These are phyloP conservation scores for Clarias laeviceps DNA, from an alignment of 2,797 vertebrate species.

Conservation along the genomic window DNA sequence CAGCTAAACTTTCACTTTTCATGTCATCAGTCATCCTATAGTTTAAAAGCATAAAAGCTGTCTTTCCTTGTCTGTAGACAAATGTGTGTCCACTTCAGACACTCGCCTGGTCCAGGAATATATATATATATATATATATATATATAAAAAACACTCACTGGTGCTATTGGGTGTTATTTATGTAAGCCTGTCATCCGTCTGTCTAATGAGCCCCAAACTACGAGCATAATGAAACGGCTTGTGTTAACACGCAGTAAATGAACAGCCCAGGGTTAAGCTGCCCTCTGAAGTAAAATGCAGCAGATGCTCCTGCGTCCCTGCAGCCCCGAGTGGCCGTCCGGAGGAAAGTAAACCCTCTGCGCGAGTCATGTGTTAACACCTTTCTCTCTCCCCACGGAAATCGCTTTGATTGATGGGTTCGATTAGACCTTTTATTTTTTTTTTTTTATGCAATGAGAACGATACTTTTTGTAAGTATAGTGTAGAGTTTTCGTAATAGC, in stretches of 20 bases:
- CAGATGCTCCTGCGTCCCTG: slow-evolving; percentile 70
- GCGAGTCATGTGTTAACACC: slow-evolving; percentile 22
- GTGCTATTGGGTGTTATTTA: slow-evolving; percentile 72
- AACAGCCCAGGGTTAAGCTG: slow-evolving; percentile 66
- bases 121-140: too few relatives aligned
- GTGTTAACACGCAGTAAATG: slow-evolving; percentile 73
- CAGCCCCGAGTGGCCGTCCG: slow-evolving; percentile 59
- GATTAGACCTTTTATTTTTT: not conserved
- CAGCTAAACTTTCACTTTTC: not conserved
- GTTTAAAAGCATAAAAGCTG: not conserved
- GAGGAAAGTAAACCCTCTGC: slow-evolving; percentile 38
- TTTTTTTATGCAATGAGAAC: slow-evolving; percentile 7
- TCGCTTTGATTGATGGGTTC: slow-evolving; percentile 6
- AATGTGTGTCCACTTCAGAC: slow-evolving; percentile 59
- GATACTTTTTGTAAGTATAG: not conserved
- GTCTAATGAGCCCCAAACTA: slow-evolving; percentile 74
- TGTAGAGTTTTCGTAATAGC: not conserved
- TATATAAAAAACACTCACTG: slow-evolving; percentile 58
- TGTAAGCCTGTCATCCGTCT: slow-evolving; percentile 71
- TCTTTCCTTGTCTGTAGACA: slow-evolving; percentile 36
- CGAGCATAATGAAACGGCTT: slow-evolving; percentile 71
- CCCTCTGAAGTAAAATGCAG: slow-evolving; percentile 67
- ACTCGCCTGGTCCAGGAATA: slow-evolving; percentile 57
- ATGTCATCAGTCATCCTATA: not conserved
- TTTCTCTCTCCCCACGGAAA: slow-evolving; percentile 63